Conservation (phyloP, 2,888 invertebrate species). For the Sinhomidia bicolor region DNA sequence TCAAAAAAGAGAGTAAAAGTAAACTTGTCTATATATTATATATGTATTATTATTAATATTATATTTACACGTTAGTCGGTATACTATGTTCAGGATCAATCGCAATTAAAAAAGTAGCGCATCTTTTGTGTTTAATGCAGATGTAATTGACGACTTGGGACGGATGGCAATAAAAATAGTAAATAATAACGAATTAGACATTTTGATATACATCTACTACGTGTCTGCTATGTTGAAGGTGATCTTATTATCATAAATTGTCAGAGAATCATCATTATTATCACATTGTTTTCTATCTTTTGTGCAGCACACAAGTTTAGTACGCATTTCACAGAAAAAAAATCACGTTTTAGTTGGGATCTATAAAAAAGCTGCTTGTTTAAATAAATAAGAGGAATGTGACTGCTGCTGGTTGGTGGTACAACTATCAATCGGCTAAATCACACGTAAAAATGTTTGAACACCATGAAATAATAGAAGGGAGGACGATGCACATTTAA, state of each 20-base stretch:
- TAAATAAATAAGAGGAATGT: not conserved
- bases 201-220: not conserved
- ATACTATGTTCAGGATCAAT: too few relatives aligned
- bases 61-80: too few relatives aligned
- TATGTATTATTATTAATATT: too few relatives aligned
- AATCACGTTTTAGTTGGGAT: too few relatives aligned
- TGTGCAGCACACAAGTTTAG: too few relatives aligned
- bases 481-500: slow-evolving; percentile 1
- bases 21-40: too few relatives aligned
- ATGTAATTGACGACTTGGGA: not conserved
- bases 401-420: not conserved
- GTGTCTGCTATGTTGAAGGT: slow-evolving; percentile 18
- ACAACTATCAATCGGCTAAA: too few relatives aligned
- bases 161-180: not conserved
- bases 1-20: not conserved
- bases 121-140: not conserved
- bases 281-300: too few relatives aligned
- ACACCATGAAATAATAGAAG: not conserved
- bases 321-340: too few relatives aligned
- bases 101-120: not conserved
- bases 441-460: slow-evolving; percentile 2
- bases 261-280: too few relatives aligned
- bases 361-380: not conserved
- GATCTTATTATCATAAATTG: slow-evolving; percentile 16
- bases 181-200: not conserved